These are phyloP conservation scores for Arrhopalites spinosus DNA, from an alignment of 2,888 invertebrate species.

Conservation along the genomic window DNA sequence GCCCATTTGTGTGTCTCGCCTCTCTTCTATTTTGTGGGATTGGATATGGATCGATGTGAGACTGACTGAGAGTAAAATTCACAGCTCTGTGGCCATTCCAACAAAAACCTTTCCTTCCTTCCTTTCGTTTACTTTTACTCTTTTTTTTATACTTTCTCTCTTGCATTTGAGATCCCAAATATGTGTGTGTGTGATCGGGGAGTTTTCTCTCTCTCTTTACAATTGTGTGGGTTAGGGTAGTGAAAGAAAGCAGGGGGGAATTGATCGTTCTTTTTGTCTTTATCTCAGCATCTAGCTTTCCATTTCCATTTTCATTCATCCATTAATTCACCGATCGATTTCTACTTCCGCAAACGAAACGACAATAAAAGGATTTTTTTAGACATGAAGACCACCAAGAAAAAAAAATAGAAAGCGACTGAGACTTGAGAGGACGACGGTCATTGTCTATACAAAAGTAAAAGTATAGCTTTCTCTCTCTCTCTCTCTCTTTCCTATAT, in stretches of 20 bases:
- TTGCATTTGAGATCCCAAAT: neutral
- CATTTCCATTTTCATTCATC: conserved; percentile 9
- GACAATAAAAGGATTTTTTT: conserved; percentile 1
- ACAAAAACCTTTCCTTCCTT: neutral
- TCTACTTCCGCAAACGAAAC: conserved; percentile 15
- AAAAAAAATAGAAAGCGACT: neutral
- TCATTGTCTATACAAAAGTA: neutral
- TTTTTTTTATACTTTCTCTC: neutral
- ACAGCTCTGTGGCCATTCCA: neutral
- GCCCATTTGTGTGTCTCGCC: neutral
- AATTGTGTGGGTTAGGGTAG: neutral
- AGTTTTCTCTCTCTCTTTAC: no score
- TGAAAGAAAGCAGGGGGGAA: neutral
- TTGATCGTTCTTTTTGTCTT: conserved; percentile 11
- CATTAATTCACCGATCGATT: conserved; percentile 23
- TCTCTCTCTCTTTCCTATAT: neutral
- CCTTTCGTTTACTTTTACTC: conserved; percentile 1
- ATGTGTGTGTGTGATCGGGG: no score
- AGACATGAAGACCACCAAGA: neutral
- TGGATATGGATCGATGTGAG: no score
- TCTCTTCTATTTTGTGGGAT: neutral
- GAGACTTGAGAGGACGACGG: neutral
- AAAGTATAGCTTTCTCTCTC: conserved; percentile 7
- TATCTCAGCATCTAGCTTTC: conserved; percentile 11
- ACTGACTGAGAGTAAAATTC: no score